Evolutionary conservation across 1,140 invertebrate species (phyloP).

Genomic region (Antheraea pernyi): DNA sequence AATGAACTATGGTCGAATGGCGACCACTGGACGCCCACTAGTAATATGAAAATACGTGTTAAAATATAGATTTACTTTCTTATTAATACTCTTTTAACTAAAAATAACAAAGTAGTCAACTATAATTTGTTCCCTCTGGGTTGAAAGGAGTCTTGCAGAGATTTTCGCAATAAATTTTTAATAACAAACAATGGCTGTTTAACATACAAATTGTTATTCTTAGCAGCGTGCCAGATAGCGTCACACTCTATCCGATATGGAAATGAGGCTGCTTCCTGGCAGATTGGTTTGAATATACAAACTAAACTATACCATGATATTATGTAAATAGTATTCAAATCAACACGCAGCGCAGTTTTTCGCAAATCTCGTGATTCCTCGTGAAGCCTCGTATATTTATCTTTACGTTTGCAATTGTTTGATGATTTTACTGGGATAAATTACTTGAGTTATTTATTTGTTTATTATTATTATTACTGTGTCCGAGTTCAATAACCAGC

Average conservation of each 20-base stretch:
- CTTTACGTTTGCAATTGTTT: neutral
- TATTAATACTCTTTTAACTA: too few relatives aligned
- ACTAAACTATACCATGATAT: conserved; percentile 1
- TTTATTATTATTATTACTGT: too few relatives aligned
- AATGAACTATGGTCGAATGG: too few relatives aligned
- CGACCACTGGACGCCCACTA: too few relatives aligned
- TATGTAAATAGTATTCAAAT: conserved; percentile 5
- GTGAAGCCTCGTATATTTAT: neutral
- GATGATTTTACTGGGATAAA: too few relatives aligned
- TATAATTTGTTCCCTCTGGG: neutral
- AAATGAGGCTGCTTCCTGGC: conserved; percentile 30
- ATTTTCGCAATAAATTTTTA: conserved; percentile 21
- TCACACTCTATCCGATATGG: conserved; percentile 21
- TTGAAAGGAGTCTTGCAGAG: neutral
- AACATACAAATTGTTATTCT: conserved; percentile 25
- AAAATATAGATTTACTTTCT: too few relatives aligned
- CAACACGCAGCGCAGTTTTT: neutral
- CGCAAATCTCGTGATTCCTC: neutral
- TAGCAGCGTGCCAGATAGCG: conserved; percentile 14
- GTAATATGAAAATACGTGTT: too few relatives aligned
- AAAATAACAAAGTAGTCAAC: neutral
- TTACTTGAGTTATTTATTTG: too few relatives aligned
- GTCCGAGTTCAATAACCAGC: too few relatives aligned
- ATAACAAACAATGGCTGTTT: conserved; percentile 24
- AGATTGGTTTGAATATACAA: conserved; percentile 14